Evolutionary conservation across 1,140 invertebrate species (phyloP), one percentile per base, ranked within the genome.

Genomic region (Drosophila teissieri): DNA sequence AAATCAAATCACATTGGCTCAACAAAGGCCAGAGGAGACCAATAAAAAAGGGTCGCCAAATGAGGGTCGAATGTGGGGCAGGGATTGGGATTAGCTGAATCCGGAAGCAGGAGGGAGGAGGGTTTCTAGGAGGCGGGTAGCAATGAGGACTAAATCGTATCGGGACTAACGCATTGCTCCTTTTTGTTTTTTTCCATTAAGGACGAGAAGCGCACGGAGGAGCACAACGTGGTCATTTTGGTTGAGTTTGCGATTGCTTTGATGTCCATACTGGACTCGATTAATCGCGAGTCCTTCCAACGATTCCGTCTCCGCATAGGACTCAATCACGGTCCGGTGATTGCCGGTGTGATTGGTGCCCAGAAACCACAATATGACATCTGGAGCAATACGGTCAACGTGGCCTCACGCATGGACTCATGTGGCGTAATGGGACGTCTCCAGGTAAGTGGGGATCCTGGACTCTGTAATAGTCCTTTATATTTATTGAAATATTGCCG

Each of bases 331-430:
- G 98, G 98, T 0, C 97, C 98, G 0, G 97, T 99, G 3, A 98
- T 99, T 88, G 97, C 97, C 0, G 97, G 96, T 0, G 96, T 99
- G 11, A 97, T 99, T 22, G 98, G 98, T 0, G 98, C 98, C 0
- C 97, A 98, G 90, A 99, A 99, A 91, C 98, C 98, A 0, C 98
- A 99, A 85, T 99, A 99, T 93, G 98, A 99, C 83, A 99, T 97
- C 79, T 99, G 98, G 98, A 98, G 98, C 3, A 99, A 99, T 92
- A 98, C 98, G 0, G 98, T 99, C 0, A 99, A 99, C 92, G 98
- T 99, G 6, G 96, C 96, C 1, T 98, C 97, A 8, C 93, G 98
- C 31, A 99, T 99, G 98, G 98, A 99, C 91, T 98, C 97, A 74
- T 98, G 97, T 65, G 98, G 98, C 0, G 94, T 96, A 73, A 97